phyloP scores from a whole-genome alignment of 2,797 vertebrate species.

The Caiman crocodilus region DNA sequence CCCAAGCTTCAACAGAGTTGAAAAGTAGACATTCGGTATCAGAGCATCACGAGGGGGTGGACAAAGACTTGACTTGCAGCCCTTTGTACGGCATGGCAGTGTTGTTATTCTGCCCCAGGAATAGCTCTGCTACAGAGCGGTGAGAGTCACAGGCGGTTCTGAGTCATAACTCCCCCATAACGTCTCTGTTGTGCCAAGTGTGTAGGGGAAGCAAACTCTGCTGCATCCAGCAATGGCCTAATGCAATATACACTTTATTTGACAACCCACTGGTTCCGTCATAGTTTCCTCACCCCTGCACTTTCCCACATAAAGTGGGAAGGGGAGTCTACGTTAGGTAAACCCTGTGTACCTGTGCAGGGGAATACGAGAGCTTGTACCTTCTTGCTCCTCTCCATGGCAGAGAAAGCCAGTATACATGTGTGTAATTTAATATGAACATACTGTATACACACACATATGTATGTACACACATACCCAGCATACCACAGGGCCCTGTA shows the following conservation, averaged over 20 bases:
- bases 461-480: neutral
- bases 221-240: accelerated
- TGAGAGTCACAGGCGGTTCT: neutral
- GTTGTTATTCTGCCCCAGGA: neutral
- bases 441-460: no score
- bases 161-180: accelerated
- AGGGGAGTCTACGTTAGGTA: neutral
- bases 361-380: neutral
- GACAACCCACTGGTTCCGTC: neutral
- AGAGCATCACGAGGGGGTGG: neutral
- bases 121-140: neutral
- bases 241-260: neutral
- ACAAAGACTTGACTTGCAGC: accelerated
- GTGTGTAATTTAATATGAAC: neutral
- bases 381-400: neutral
- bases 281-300: neutral
- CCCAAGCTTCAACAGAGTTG: neutral
- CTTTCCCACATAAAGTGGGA: neutral
- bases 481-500: neutral
- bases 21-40: neutral
- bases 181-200: accelerated
- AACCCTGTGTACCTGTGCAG: neutral
- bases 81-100: accelerated
- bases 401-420: neutral
- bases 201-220: neutral